phyloP scores from a whole-genome alignment of 2,113 vertebrate species.

The Chamaetylas fuelleborni region DNA sequence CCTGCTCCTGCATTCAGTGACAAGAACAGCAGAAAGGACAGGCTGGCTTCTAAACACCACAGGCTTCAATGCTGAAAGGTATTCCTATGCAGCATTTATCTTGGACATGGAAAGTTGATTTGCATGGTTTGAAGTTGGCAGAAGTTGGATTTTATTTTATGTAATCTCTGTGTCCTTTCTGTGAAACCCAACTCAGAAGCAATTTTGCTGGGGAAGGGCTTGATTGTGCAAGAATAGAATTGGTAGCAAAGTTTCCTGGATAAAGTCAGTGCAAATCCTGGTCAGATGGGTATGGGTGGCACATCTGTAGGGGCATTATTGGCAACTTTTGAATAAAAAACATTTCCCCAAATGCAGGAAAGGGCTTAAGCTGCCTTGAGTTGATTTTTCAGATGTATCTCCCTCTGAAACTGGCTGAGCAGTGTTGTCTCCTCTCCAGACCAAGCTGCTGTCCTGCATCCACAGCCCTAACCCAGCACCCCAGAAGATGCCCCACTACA shows the following conservation, averaged over 20 bases:
- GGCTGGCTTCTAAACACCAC: background rate
- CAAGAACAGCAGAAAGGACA: background rate
- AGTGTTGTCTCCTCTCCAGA: background rate
- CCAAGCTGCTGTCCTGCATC: accelerated
- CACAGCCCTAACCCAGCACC: background rate
- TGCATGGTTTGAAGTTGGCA: background rate
- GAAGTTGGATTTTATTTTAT: background rate
- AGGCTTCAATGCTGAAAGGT: background rate
- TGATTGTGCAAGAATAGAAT: background rate
- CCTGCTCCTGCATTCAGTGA: background rate
- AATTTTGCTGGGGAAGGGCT: background rate
- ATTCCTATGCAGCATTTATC: background rate
- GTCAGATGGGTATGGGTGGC: accelerated
- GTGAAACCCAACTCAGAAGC: background rate
- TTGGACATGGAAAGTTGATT: background rate
- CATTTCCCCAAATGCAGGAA: background rate
- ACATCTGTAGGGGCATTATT: background rate
- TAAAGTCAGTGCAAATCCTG: accelerated
- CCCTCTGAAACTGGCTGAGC: background rate
- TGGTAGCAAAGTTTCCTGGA: background rate
- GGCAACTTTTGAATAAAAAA: background rate
- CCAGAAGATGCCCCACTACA: background rate
- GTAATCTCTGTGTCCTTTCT: background rate
- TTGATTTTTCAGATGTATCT: background rate
- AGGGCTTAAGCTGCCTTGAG: background rate